Conservation (phyloP, 2,113 vertebrate species). For the Alexandromys fortis region DNA sequence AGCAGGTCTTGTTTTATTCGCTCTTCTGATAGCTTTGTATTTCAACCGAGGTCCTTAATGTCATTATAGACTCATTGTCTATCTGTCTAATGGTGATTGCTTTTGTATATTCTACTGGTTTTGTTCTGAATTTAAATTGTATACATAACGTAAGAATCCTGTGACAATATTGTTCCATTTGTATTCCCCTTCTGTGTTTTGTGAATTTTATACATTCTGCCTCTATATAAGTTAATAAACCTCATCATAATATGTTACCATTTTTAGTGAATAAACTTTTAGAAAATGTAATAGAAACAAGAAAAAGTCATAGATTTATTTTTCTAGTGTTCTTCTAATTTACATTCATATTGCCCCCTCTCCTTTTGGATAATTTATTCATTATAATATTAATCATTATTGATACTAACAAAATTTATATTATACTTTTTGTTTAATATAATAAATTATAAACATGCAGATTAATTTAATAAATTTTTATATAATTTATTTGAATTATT, state of each 20-base stretch:
- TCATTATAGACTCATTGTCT: background rate
- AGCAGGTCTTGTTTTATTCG: background rate
- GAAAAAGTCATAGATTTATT: background rate
- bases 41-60: background rate
- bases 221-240: background rate
- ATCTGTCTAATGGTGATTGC: background rate
- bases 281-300: slow-evolving; percentile 28
- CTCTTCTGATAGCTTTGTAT: background rate
- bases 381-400: background rate
- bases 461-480: background rate
- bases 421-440: background rate
- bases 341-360: background rate
- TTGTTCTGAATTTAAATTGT: slow-evolving; percentile 27
- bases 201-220: background rate
- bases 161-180: background rate
- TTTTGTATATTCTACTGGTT: background rate
- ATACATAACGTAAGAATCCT: background rate
- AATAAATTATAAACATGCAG: background rate
- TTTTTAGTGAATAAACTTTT: background rate
- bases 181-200: background rate
- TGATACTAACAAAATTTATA: background rate
- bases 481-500: background rate
- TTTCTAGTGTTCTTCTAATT: background rate
- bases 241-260: background rate
- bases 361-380: background rate